Evolutionary conservation across 2,797 vertebrate species (phyloP).

Genomic region (Rhodeus uyekii): DNA sequence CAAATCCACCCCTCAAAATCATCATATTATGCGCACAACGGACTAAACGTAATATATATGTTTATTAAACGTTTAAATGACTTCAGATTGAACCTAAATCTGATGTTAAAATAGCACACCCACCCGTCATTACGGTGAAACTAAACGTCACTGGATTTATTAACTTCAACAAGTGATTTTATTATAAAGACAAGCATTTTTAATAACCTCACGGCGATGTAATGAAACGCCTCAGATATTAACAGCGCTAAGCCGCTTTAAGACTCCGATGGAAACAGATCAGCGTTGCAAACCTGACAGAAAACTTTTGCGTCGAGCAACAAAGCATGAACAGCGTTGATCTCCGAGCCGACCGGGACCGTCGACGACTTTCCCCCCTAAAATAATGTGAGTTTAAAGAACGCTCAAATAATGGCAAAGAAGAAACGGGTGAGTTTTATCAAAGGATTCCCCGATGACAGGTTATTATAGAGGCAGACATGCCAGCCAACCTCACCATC

Average conservation of each 20-base stretch:
- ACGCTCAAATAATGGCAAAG: slow-evolving; percentile 46
- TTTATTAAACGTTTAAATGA: neutral
- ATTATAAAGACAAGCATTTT: slow-evolving; percentile 18
- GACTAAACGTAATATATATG: neutral
- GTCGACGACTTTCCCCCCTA: accelerated
- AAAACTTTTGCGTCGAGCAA: neutral
- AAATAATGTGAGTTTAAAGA: slow-evolving; percentile 4
- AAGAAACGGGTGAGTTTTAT: slow-evolving; percentile 29
- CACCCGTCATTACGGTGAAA: neutral
- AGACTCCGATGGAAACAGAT: slow-evolving; percentile 44
- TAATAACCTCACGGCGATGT: neutral
- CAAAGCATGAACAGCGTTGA: neutral
- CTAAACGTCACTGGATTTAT: too few relatives aligned
- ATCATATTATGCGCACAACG: neutral
- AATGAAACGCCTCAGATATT: slow-evolving; percentile 15
- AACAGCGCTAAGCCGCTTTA: slow-evolving; percentile 70
- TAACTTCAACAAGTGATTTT: neutral
- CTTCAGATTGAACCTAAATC: neutral
- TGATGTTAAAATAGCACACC: slow-evolving; percentile 39
- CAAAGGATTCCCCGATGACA: slow-evolving; percentile 66
- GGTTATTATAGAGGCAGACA: slow-evolving; percentile 63
- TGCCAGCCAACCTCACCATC: slow-evolving; percentile 71
- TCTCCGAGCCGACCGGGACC: neutral
- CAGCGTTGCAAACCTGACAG: neutral
- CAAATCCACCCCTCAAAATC: neutral